Conservation (phyloP, 2,113 vertebrate genomes). For the Gallinago jamesoni region DNA sequence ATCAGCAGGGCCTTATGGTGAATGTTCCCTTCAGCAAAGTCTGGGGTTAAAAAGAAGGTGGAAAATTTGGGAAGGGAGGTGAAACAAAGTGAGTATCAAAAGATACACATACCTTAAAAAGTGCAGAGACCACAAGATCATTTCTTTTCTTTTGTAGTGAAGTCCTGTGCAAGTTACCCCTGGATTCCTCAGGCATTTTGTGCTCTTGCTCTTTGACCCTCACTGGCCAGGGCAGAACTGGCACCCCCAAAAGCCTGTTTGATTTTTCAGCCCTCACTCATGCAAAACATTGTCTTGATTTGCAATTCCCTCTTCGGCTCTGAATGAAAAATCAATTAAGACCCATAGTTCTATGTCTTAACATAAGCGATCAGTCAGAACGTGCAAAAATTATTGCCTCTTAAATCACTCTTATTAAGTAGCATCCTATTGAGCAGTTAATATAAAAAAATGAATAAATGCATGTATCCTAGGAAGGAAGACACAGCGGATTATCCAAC, state of each 20-base stretch:
- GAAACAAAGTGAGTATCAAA: neutral
- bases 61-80: neutral
- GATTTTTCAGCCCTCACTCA: neutral
- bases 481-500: neutral
- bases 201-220: neutral
- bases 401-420: neutral
- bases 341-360: neutral
- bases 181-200: neutral
- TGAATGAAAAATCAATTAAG: neutral
- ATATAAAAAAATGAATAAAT: neutral
- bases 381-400: neutral
- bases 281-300: neutral
- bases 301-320: neutral
- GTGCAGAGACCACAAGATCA: rapidly evolving
- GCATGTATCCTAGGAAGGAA: neutral
- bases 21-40: constrained; percentile 86
- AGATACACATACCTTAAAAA: neutral
- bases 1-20: constrained; percentile 91
- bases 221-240: neutral
- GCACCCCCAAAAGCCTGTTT: neutral
- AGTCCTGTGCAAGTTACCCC: neutral
- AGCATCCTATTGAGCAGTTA: neutral
- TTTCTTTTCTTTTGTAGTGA: neutral
- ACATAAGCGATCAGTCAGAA: neutral
- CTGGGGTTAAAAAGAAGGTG: constrained; percentile 63